A percentile compares a stretch with the other conserved stretches of the same genome.
Conservation (phyloP, 2,888 invertebrate species). For the Leuctra nigra region DNA sequence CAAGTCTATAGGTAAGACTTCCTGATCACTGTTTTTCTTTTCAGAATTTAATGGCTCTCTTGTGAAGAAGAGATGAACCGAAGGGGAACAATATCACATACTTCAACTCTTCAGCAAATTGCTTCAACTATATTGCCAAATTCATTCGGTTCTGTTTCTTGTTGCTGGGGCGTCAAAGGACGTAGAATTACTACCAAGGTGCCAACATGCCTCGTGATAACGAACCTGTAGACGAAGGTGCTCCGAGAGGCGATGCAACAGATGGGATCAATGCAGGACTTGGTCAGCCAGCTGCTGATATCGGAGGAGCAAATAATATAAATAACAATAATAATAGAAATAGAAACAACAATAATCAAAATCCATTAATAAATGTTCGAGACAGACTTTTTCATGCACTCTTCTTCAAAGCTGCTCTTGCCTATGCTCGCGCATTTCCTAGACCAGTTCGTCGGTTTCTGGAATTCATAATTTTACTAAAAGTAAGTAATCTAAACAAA, state of each 20-base stretch:
- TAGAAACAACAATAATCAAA: constrained; percentile 49
- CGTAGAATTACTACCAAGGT: no score
- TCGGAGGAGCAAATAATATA: not conserved
- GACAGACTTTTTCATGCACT: constrained; percentile 92
- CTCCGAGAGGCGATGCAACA: not conserved
- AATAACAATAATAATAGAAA: constrained; percentile 26
- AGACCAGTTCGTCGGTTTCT: constrained; percentile 72
- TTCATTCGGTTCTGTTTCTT: no score
- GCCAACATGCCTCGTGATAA: constrained; percentile 22
- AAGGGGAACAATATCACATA: no score
- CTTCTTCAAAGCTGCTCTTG: constrained; percentile 85
- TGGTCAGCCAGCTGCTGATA: not conserved
- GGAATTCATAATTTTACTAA: constrained; percentile 74
- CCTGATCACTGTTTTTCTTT: no score
- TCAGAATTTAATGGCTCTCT: no score
- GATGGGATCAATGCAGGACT: not conserved
- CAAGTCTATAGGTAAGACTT: no score
- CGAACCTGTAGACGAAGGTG: constrained; percentile 9
- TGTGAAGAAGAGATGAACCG: no score
- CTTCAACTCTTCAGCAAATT: no score
- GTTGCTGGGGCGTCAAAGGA: no score
- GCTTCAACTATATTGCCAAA: no score
- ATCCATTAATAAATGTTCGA: constrained; percentile 76
- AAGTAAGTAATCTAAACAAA: no score
- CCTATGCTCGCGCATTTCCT: constrained; percentile 88